These are phyloP conservation scores for Agriopis leucophaearia DNA, from an alignment of 2,888 invertebrate species.

Conservation along the genomic window DNA sequence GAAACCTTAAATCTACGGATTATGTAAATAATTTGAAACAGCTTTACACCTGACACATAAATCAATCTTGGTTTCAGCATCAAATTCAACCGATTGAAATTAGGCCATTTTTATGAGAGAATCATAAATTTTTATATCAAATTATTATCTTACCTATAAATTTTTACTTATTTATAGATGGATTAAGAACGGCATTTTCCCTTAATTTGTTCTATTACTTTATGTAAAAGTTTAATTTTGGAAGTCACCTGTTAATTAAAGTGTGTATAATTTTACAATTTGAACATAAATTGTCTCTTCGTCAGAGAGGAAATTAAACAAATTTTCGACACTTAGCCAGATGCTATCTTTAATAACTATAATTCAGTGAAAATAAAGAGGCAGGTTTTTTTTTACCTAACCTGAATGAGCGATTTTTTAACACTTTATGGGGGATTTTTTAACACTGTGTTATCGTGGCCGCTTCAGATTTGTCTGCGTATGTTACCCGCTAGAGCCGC, in stretches of 20 bases:
- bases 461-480: no score
- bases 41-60: conserved; percentile 21
- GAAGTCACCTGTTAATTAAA: conserved; percentile 13
- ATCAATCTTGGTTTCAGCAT: conserved; percentile 29
- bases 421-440: no score
- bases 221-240: conserved; percentile 2
- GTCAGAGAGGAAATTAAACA: conserved; percentile 27
- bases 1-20: not conserved
- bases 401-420: no score
- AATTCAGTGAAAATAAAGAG: not conserved
- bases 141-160: not conserved
- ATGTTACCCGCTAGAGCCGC: no score
- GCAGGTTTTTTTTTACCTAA: no score
- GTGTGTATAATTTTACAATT: conserved; percentile 19
- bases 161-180: not conserved
- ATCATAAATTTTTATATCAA: not conserved
- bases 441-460: no score
- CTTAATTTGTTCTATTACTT: conserved; percentile 4
- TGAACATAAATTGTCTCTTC: not conserved
- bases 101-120: not conserved
- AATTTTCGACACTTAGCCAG: conserved; percentile 6
- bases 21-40: conserved; percentile 7
- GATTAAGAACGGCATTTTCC: not conserved
- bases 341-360: not conserved
- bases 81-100: conserved; percentile 1